phyloP scores from a whole-genome alignment of 2,888 invertebrate genomes.

The Plagiodera versicolora region DNA sequence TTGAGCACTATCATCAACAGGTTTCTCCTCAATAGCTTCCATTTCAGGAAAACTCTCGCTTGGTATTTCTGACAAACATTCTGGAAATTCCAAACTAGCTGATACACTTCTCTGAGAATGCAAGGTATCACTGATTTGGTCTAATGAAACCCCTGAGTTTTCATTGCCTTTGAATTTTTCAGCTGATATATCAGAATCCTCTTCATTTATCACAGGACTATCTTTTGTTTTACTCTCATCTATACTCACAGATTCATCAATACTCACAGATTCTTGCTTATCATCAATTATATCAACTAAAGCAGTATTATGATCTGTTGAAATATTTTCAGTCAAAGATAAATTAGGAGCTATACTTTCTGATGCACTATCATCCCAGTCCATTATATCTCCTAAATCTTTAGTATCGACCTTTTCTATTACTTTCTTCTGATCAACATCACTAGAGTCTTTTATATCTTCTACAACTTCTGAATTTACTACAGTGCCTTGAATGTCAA shows the following conservation, averaged over 20 bases:
- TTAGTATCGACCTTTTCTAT: constrained; percentile 6
- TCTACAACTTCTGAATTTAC: constrained; percentile 21
- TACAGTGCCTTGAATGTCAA: constrained; percentile 1
- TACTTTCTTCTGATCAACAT: constrained; percentile 17
- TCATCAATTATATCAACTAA: background rate
- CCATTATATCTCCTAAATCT: constrained; percentile 20
- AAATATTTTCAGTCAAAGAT: background rate
- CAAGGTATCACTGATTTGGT: background rate
- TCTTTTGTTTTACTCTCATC: background rate
- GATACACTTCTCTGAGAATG: background rate
- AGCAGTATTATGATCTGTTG: constrained; percentile 1
- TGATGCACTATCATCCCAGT: constrained; percentile 18
- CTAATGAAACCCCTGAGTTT: background rate
- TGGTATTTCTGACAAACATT: constrained; percentile 23
- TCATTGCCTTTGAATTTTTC: constrained; percentile 5
- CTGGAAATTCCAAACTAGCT: constrained; percentile 9
- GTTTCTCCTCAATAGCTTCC: constrained; percentile 12
- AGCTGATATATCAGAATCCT: constrained; percentile 7
- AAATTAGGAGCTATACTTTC: constrained; percentile 14
- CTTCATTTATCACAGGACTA: background rate
- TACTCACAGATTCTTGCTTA: background rate
- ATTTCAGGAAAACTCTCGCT: constrained; percentile 25
- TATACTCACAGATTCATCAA: background rate
- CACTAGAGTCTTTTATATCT: constrained; percentile 23
- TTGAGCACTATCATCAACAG: background rate